Evolutionary conservation across 1,140 invertebrate species (phyloP), one percentile per base, ranked within the genome.

Genomic region (Euwallacea fornicatus): DNA sequence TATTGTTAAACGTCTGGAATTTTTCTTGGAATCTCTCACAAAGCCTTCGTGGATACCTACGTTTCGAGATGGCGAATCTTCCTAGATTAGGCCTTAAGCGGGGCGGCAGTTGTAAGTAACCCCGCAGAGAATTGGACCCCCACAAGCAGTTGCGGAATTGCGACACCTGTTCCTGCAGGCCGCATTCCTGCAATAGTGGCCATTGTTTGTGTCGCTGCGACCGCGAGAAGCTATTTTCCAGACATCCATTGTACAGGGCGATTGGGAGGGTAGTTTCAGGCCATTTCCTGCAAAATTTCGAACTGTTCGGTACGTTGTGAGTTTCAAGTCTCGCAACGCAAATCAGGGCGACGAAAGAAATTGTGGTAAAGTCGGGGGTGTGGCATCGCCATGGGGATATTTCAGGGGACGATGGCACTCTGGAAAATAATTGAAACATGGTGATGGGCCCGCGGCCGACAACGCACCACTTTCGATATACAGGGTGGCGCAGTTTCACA

Each of bases 91-190:
- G 15, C 50, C 50, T 53, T 11, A 15, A 53, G 6, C 7, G 50
- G 50, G 21, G 4, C 21, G 21, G 21, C 21, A 33, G 21, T 33
- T 33, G 16, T 58, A 41, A 15, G 10, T 58, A 16, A 41, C 10
- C 55, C 55, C 13, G 13, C 10, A 41, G 55, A 21, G 53, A 41
- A 53, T 65, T 15, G 53, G 21, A 54, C 66, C 66, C 9, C 55
- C 16, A 67, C 66, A 59, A 67, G 66, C 50, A 60, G 42, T 67
- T 67, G 66, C 55, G 66, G 66, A 47, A 42, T 41, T 8, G 58
- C 66, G 66, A 67, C 66, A 67, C 66, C 66, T 67, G 66, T 41
- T 67, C 42, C 55, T 65, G 63, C 9, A 21, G 16, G 66, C 66
- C 66, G 43, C 66, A 67, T 67, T 67, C 66, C 43, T 42, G 54